Evolutionary conservation across 2,797 vertebrate genomes (phyloP), one percentile per base, ranked within the genome.

Genomic region (Lagodon rhomboides): DNA sequence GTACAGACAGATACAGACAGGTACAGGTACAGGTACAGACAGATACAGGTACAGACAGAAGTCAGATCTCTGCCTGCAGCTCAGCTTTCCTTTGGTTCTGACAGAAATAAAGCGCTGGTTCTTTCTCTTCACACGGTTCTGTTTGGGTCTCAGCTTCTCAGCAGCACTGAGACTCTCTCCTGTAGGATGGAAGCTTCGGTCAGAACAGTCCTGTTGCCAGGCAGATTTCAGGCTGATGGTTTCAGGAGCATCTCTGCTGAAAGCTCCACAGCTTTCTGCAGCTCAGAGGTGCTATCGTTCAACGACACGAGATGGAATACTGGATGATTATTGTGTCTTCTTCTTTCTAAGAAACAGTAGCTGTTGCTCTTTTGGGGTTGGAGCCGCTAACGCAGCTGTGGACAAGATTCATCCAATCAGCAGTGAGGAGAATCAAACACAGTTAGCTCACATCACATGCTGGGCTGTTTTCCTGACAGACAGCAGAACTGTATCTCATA

Each of bases 201-300:
- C 73, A 62, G 72, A 83, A 80, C 74, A 62, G 41, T 64, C 1
- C 9, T 20, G 46, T 73, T 76, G 55, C 82, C 76, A 77, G 73
- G 69, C 63, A 55, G 53, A 72, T 59, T 59, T 67, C 18, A 6
- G 22, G 50, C 51, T 7, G 44, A 67, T 61, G 11, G 3, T 59
- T 73, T 82, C 20, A 53, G 71, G n/a, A 65, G 22, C 41, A 63
- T 77, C n/a, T n/a, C n/a, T n/a, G n/a, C n/a, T n/a, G n/a, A n/a
- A n/a, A n/a, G n/a, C n/a, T n/a, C 27, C 27, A 27, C 27, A 27
- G 27, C 53, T 50, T 18, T 54, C 55, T 72, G 46, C 50, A 16
- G 55, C 58, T 50, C 12, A 34, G 51, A 66, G 63, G 50, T 55
- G 51, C 27, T 43, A 11, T 70, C 68, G 69, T 66, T 22, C 43